phyloP scores from a whole-genome alignment of 2,888 invertebrate genomes.

The Trissonchulus sp. region DNA sequence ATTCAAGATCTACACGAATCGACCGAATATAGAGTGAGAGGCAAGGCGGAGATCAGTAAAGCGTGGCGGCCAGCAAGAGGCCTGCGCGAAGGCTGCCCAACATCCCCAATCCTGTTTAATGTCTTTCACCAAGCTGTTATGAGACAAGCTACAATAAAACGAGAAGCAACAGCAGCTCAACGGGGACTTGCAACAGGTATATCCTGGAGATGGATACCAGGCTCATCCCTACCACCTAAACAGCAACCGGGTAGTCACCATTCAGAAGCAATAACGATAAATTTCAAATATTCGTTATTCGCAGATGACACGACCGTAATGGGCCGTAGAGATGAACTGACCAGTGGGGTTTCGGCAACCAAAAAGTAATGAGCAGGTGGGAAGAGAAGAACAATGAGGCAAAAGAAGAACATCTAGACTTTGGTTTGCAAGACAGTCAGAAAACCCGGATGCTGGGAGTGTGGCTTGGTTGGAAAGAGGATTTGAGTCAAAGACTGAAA shows the following conservation, averaged over 20 bases:
- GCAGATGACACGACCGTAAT: conserved; percentile 14
- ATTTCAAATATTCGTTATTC: background rate
- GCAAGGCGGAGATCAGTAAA: conserved; percentile 9
- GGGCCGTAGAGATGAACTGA: background rate
- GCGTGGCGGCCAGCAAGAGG: conserved; percentile 11
- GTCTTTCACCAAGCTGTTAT: conserved; percentile 21
- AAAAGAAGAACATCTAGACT: conserved; percentile 6
- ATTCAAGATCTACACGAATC: conserved; percentile 13
- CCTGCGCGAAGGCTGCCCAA: conserved; percentile 18
- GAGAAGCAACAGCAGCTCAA: background rate
- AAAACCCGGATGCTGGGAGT: conserved; percentile 11
- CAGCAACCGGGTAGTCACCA: conserved; percentile 21
- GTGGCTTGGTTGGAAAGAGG: background rate
- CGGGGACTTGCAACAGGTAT: background rate
- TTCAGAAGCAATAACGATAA: conserved; percentile 8
- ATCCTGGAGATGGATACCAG: conserved; percentile 20
- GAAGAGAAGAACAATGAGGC: conserved; percentile 15
- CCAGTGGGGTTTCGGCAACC: background rate
- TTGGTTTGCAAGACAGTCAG: background rate
- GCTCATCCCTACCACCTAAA: conserved; percentile 14
- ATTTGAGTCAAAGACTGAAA: background rate
- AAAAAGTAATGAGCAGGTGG: background rate
- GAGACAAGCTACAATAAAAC: conserved; percentile 3
- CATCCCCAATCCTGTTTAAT: conserved; percentile 18
- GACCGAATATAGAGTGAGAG: conserved; percentile 21